These are phyloP conservation scores for Ochotona princeps DNA, from an alignment of 2,113 vertebrate genomes.

Conservation along the genomic window DNA sequence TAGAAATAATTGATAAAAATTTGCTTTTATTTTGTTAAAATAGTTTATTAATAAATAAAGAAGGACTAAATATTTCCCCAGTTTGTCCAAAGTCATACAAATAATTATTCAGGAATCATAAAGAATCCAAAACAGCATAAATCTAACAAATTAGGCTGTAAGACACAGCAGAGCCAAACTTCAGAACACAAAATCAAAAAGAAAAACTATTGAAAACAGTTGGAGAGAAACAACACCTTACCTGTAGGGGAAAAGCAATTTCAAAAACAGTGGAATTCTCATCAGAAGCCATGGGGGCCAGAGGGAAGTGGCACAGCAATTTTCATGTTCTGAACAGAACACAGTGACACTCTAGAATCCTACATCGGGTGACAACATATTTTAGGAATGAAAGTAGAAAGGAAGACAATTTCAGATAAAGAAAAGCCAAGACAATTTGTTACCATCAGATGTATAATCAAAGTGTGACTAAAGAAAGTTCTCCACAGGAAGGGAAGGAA, in stretches of 20 bases:
- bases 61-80: not conserved
- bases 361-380: not conserved
- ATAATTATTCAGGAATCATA: not conserved
- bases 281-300: not conserved
- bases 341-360: not conserved
- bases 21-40: too few relatives aligned
- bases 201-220: not conserved
- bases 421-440: not conserved
- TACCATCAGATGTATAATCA: not conserved
- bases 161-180: not conserved
- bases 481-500: not conserved
- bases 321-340: constrained; percentile 34
- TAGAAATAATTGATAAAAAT: too few relatives aligned
- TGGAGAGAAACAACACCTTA: not conserved
- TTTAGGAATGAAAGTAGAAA: not conserved
- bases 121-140: not conserved
- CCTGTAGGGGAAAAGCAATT: not conserved
- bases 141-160: not conserved
- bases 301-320: not conserved
- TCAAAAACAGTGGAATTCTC: not conserved
- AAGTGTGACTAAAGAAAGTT: not conserved
- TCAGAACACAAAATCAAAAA: not conserved
- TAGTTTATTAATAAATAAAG: too few relatives aligned
- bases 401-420: not conserved
- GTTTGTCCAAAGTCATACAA: not conserved